Percentiles rank a stretch among this genome's conserved stretches.
Evolutionary conservation across 2,888 invertebrate species (phyloP).

Genomic region (Limnephilus lunatus): DNA sequence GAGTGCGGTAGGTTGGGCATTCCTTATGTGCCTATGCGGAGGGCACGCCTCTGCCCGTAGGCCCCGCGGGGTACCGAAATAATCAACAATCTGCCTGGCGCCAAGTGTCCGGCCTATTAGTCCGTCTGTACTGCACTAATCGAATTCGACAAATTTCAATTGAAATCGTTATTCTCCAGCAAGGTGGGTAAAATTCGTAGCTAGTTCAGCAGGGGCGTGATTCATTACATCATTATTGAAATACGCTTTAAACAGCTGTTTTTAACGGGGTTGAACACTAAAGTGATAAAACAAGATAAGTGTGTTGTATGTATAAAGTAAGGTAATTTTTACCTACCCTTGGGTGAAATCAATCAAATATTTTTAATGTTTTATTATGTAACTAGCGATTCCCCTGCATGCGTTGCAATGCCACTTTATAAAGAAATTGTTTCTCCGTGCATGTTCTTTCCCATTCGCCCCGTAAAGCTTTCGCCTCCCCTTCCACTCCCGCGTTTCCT

Average conservation of each 20-base stretch:
- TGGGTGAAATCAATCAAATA: no score
- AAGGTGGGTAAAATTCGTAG: not conserved
- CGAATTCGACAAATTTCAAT: conserved; percentile 46
- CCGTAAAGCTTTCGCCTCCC: no score
- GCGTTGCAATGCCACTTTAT: no score
- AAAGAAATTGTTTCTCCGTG: no score
- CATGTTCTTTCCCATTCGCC: no score
- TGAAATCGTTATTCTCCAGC: not conserved
- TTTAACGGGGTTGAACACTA: not conserved
- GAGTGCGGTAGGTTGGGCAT: not conserved
- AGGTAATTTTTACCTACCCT: not conserved
- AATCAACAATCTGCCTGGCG: conserved; percentile 31
- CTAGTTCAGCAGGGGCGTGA: not conserved
- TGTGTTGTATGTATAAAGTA: not conserved
- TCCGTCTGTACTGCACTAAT: conserved; percentile 34
- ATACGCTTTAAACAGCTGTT: not conserved
- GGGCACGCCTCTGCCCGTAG: not conserved
- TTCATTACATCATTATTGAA: not conserved
- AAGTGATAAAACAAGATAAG: not conserved
- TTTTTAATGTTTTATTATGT: no score
- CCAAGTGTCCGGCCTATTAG: conserved; percentile 26
- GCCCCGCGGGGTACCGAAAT: conserved; percentile 22
- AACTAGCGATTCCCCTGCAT: no score
- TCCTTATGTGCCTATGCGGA: not conserved
- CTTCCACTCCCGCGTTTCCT: no score